Evolutionary conservation across 2,888 invertebrate species (phyloP), one percentile per base, ranked within the genome.

Genomic region (Lycophotia porphyrea): DNA sequence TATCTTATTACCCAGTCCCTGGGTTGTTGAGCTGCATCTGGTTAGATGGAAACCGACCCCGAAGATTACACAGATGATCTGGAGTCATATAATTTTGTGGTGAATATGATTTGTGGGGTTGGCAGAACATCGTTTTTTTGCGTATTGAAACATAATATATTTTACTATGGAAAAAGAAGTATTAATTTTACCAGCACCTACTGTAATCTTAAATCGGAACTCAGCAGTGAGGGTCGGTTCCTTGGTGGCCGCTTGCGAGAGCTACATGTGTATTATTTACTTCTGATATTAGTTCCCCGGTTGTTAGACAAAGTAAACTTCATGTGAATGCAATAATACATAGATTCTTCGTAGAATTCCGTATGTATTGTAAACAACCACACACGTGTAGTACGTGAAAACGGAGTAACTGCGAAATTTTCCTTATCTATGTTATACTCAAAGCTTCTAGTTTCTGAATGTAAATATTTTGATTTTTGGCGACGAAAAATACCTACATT

Each of bases 401-500:
- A 4, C 11, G 24, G 27, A 18, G 71, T 39, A 31, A 49, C 24
- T 72, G 36, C 18, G 18, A 47, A 49, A 71, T 71, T 31, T 71
- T 8, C 21, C 47, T 49, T 49, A 72, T 39, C 72, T 24, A 13
- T 49, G 72, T 71, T 71, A 13, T 47, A 69, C 11, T 11, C 36
- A 71, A 49, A 31, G 47, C 24, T 39, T 13, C 13, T 49, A 24
- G 49, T 71, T 71, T 49, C 13, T 39, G 8, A 71, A 71, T 72
- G 49, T 72, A 27, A 71, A 71, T 49, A 49, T 72, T 71, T 71
- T 31, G 47, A 71, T 11, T 72, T 39, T 39, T 7, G 7, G 7
- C 49, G 36, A 47, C 1, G 24, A 18, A 31, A 31, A 49, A 49
- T 39, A 36, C 36, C 4, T 49, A 18, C 27, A n/a, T n/a, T n/a